Base-by-base conservation (phyloP, 2,888 invertebrate genomes). In the Caenorhabditis sp. region DNA sequence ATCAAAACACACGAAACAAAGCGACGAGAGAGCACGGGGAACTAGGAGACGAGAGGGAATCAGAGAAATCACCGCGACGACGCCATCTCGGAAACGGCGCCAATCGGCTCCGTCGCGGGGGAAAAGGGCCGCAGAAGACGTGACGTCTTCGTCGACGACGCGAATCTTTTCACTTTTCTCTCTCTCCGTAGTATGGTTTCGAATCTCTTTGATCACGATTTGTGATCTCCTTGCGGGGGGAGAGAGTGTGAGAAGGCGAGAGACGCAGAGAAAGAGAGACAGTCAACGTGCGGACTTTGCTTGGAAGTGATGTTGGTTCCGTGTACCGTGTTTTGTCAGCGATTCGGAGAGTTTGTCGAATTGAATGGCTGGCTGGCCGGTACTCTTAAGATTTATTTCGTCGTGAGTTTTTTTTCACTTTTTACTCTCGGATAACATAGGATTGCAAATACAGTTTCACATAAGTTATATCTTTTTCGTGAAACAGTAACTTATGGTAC, bases 21-120 rank as follows among this genome's bases (percentile, higher is more conserved):
- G 6, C 6, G 26, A 1, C 2, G 2, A 35, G 20, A 37, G 35
- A 35, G 35, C 8, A 26, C 18, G 18, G 13, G 11, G 9, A 20
- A 1, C 5, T 37, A n/a, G 9, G 18, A 20, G 37, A 35, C 20
- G 9, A 18, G 58, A 60, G 37, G 37, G 37, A 20, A 26, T 50
- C 50, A 51, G 40, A 37, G 60, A 55, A 55, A 44, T 1, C 11
- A n/a, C 22, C 68, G 28, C 18, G 68, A 50, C 58, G 68, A 58
- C 68, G 58, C 68, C 68, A 35, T 50, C 47, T 20, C n/a, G 15
- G 18, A n/a, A 20, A 40, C 18, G 68, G 56, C 68, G 68, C 55
- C 65, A 51, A 0, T 13, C 28, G 55, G 65, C 53, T 40, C 65
- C 65, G 65, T 51, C 65, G 65, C 65, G 53, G 26, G 11, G 56